phyloP scores from a whole-genome alignment of 2,797 vertebrate species.

The Emydoidea blandingii region DNA sequence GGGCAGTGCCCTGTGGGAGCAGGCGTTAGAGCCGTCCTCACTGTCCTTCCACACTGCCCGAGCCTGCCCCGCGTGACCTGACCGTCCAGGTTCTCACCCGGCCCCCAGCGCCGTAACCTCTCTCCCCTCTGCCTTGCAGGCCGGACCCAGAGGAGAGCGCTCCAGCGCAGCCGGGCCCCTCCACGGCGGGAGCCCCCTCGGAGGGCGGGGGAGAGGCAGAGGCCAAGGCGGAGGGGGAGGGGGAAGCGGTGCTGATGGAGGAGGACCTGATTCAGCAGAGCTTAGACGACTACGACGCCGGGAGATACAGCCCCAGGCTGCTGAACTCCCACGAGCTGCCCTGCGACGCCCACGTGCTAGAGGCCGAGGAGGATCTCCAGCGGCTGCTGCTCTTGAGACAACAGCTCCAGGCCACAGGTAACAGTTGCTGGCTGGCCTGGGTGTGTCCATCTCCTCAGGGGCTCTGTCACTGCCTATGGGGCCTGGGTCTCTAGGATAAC shows the following conservation, averaged over 20 bases:
- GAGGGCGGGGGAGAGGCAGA: conserved; percentile 68
- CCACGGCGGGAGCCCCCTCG: background rate
- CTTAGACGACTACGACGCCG: conserved; percentile 94
- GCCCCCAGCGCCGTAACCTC: background rate
- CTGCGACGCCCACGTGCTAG: conserved; percentile 91
- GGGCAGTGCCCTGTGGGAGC: too few relatives aligned
- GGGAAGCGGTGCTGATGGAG: conserved; percentile 94
- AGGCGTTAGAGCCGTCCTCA: too few relatives aligned
- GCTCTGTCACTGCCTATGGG: background rate
- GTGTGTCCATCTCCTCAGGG: background rate
- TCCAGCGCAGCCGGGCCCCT: conserved; percentile 54
- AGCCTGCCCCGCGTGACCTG: too few relatives aligned
- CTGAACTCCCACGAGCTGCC: conserved; percentile 90
- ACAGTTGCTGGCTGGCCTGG: background rate
- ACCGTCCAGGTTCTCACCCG: background rate
- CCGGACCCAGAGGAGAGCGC: conserved; percentile 66
- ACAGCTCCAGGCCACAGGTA: conserved; percentile 96
- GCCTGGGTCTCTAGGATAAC: accelerated
- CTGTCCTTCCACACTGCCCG: background rate
- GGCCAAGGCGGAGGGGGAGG: conserved; percentile 79
- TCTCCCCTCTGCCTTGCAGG: conserved; percentile 48
- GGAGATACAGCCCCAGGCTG: conserved; percentile 93
- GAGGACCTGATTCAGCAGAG: conserved; percentile 98
- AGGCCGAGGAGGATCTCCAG: conserved; percentile 90
- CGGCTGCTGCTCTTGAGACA: conserved; percentile 89